These are phyloP conservation scores for Serrognathus titanus DNA, from an alignment of 2,888 invertebrate genomes.

Conservation along the genomic window DNA sequence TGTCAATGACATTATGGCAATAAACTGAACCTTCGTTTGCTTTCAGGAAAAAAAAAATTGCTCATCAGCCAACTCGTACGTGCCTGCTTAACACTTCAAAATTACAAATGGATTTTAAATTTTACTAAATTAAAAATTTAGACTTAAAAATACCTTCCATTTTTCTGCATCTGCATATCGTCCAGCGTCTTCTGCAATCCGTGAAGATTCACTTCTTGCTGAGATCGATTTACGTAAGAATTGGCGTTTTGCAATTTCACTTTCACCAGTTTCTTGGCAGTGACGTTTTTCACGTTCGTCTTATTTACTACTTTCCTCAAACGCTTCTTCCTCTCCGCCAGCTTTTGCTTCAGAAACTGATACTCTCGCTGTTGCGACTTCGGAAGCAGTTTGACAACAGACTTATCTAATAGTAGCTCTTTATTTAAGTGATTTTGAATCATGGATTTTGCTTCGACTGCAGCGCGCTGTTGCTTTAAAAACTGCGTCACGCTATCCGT, in stretches of 20 bases:
- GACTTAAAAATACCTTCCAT: conserved; percentile 41
- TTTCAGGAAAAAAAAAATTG: no score
- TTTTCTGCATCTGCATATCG: conserved; percentile 36
- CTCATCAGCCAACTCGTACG: no score
- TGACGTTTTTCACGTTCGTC: not conserved
- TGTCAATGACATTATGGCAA: no score
- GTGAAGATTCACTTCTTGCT: conserved; percentile 1
- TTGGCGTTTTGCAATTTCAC: not conserved
- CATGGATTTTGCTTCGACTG: conserved; percentile 38
- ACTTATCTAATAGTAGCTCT: conserved; percentile 31
- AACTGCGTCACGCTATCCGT: conserved; percentile 38
- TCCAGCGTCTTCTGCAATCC: conserved; percentile 30
- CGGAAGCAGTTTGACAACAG: conserved; percentile 43
- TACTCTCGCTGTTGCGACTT: conserved; percentile 46
- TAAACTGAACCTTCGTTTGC: no score
- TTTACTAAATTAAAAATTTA: conserved; percentile 5
- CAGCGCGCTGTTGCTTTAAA: conserved; percentile 43
- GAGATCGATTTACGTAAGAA: not conserved
- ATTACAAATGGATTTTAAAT: not conserved
- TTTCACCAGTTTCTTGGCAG: not conserved
- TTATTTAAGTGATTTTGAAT: not conserved
- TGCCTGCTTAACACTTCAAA: not conserved
- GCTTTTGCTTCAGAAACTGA: conserved; percentile 39
- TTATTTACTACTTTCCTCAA: conserved; percentile 12
- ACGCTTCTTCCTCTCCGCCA: conserved; percentile 30